phyloP scores from a whole-genome alignment of 1,140 invertebrate genomes.

The Drosophila kohkoa region DNA sequence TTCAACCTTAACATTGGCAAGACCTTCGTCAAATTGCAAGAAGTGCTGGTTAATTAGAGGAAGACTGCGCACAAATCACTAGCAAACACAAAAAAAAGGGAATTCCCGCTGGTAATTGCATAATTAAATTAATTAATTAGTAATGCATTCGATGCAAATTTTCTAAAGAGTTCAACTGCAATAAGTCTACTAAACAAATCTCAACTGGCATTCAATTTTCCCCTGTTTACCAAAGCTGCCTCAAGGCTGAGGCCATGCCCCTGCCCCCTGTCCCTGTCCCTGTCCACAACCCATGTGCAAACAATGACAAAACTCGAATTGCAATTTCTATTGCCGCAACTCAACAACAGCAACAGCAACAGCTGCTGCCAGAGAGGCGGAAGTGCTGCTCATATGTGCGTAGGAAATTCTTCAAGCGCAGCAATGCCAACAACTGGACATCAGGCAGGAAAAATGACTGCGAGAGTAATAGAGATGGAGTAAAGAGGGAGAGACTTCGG shows the following conservation, averaged over 20 bases:
- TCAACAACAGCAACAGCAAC: conserved; percentile 10
- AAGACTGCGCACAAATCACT: conserved; percentile 6
- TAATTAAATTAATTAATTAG: conserved; percentile 1
- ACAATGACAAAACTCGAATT: conserved; percentile 22
- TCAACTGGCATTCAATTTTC: conserved; percentile 30
- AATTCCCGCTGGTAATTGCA: background rate
- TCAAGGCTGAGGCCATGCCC: no score
- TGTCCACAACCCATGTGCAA: conserved; percentile 27
- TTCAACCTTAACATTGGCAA: conserved; percentile 59
- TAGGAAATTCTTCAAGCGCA: conserved; percentile 67
- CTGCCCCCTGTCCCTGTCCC: background rate
- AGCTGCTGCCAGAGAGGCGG: conserved; percentile 51
- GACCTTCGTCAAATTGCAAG: conserved; percentile 14
- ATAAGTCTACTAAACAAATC: background rate
- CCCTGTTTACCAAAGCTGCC: background rate
- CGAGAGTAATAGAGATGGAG: background rate
- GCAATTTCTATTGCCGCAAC: conserved; percentile 25
- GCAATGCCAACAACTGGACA: conserved; percentile 42
- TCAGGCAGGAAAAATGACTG: conserved; percentile 4
- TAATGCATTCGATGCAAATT: conserved; percentile 3
- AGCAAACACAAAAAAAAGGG: background rate
- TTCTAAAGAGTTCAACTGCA: background rate
- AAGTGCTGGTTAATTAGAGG: conserved; percentile 25
- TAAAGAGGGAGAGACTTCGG: background rate
- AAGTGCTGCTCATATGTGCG: conserved; percentile 58